Base-by-base conservation (phyloP, 2,113 vertebrate genomes). In the Reinhardtius hippoglossoides region DNA sequence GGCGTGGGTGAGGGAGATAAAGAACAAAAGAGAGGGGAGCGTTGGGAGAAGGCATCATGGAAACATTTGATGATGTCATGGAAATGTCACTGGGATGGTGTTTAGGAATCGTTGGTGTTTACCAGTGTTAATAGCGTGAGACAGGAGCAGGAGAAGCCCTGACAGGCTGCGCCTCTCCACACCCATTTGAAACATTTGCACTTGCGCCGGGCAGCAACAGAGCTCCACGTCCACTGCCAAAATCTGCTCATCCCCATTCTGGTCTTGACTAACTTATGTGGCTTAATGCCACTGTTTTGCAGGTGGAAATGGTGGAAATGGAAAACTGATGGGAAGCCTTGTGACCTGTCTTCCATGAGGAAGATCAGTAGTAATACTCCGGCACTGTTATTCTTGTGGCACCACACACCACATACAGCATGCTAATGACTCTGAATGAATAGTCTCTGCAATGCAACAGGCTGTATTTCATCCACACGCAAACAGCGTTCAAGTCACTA, bases 31-130 rank as follows among this genome's bases (percentile, higher is more conserved):
- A 14, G 5, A 20, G 46, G 44, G 37, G 24, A 60, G 44, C 15
- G 20, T 26, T 40, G 1, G 31, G 16, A 69, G 57, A 48, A 52
- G 52, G 59, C 60, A 44, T 80, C 55, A 57, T 24, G 24, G 81
- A 84, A 80, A 81, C 54, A 54, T 72, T 55, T 61, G 72, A 66
- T 90, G 85, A 89, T 81, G 78, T 91, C 87, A 90, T 81, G 83
- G 87, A 89, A 90, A 80, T 85, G 60, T 7, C 58, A 59, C 13
- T 57, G 44, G 70, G 66, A 71, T 61, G 20, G 55, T 74, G 64
- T 59, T 77, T n/a, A 27, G 66, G 54, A 74, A 66, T 81, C 31
- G 31, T 31, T 31, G 31, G 31, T 71, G 44, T 70, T 78, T 55
- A 40, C 59, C 42, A 61, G 44, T 44, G 46, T 18, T 48, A 61